These are phyloP conservation scores for Rotaria socialis DNA, from an alignment of 2,888 invertebrate genomes.

Conservation along the genomic window DNA sequence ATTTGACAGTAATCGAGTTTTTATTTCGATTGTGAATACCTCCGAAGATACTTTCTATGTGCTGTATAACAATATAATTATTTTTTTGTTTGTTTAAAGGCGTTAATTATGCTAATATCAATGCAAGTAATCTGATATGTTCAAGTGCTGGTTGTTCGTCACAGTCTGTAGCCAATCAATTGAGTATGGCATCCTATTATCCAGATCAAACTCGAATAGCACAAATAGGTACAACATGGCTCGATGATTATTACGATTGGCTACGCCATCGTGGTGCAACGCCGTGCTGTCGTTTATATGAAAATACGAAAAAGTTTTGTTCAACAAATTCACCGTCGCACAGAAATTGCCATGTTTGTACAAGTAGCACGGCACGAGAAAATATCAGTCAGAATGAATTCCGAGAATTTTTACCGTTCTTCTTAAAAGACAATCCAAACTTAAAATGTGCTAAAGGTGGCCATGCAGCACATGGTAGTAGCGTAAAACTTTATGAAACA, in stretches of 20 bases:
- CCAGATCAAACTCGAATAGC: constrained; percentile 71
- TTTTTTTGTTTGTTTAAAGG: neutral
- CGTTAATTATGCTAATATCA: constrained; percentile 57
- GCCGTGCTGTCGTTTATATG: constrained; percentile 42
- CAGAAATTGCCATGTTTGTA: constrained; percentile 50
- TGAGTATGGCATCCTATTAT: constrained; percentile 55
- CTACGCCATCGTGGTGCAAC: constrained; percentile 54
- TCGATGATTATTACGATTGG: constrained; percentile 96
- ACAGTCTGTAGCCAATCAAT: constrained; percentile 58
- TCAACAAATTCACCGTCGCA: constrained; percentile 49
- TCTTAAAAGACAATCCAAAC: constrained; percentile 60
- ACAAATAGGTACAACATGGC: constrained; percentile 82
- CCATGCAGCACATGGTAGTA: constrained; percentile 49
- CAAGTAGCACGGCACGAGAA: constrained; percentile 51
- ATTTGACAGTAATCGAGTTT: too few species aligned
- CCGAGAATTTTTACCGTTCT: constrained; percentile 59
- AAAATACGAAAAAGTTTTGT: constrained; percentile 53
- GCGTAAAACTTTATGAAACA: constrained; percentile 53
- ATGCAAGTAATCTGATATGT: constrained; percentile 69
- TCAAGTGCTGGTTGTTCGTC: constrained; percentile 59
- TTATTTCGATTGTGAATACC: too few species aligned
- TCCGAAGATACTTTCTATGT: too few species aligned
- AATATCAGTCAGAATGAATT: constrained; percentile 59
- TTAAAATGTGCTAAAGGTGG: constrained; percentile 59
- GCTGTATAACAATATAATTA: too few species aligned